Evolutionary conservation across 2,888 invertebrate genomes (phyloP), one percentile per base, ranked within the genome.

Genomic region (Diplazon laetatorius): DNA sequence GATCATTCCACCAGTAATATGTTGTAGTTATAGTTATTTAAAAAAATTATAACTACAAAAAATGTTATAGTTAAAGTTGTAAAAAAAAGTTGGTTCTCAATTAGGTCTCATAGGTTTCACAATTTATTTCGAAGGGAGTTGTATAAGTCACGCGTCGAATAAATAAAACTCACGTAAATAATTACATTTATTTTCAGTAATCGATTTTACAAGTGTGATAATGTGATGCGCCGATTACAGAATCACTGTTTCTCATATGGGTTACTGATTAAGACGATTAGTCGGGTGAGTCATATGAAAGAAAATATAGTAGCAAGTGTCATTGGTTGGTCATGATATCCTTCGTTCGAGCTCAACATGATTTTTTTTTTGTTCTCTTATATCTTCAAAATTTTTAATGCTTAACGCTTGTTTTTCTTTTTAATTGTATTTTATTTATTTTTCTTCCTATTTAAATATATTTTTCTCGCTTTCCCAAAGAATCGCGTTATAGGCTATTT

Each of bases 241-340:
- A 88, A 88, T 87, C 86, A 85, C 84, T 85, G 84, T 83, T 78
- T 78, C n/a, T n/a, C 80, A 80, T 85, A 87, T 87, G 83, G 79
- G 86, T 86, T 86, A 85, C 87, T 88, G 87, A 87, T 89, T 85
- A 87, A 89, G 86, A 87, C 87, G 87, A 89, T 89, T 89, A 89
- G 88, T 89, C 48, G 85, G 84, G 89, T 88, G 84, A 89, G 87
- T 88, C 87, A 83, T 85, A 88, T 85, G 84, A 87, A 87, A 87
- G 85, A 78, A 70, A 59, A 74, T 74, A 73, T 65, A 86, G 85
- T 87, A 86, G 87, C 86, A 83, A 85, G 83, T 86, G 81, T 86
- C 84, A 83, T 83, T 85, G 83, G 82, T 86, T 84, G 85, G 82
- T 86, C 86, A 81, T 85, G 82, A 82, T 80, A 81, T 82, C 35